Evolutionary conservation across 2,888 invertebrate genomes (phyloP).

Genomic region (Taphrorychus bicolor): DNA sequence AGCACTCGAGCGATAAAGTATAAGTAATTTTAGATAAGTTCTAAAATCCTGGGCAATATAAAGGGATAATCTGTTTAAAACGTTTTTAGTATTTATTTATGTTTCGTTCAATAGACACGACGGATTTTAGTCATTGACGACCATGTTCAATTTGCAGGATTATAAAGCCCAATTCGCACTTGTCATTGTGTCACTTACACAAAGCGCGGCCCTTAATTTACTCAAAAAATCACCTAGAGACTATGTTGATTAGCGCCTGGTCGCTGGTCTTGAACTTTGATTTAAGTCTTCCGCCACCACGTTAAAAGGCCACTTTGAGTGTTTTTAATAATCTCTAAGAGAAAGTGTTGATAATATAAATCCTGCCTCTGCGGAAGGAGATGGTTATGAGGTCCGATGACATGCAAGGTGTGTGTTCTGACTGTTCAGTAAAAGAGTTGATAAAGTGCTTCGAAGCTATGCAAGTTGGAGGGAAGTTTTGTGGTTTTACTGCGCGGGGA

Average conservation of each 20-base stretch:
- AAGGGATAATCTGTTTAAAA: constrained; percentile 10
- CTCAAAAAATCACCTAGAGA: background rate
- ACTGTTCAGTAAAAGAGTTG: constrained; percentile 11
- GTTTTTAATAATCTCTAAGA: background rate
- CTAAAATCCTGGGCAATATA: constrained; percentile 1
- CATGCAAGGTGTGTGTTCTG: background rate
- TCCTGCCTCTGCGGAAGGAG: background rate
- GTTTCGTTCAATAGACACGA: background rate
- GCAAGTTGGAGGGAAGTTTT: background rate
- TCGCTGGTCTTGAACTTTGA: background rate
- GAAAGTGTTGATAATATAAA: background rate
- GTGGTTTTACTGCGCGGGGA: background rate
- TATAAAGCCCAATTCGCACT: background rate
- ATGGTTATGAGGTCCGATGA: background rate
- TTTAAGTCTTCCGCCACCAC: background rate
- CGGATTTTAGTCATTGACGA: background rate
- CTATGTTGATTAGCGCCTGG: background rate
- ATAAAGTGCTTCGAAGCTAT: constrained; percentile 13
- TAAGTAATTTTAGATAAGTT: background rate
- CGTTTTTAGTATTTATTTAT: constrained; percentile 4
- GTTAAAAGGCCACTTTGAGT: background rate
- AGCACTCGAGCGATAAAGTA: background rate
- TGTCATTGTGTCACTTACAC: background rate
- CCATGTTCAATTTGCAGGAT: background rate
- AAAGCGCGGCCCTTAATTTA: background rate